These are phyloP conservation scores for Anastrepha obliqua DNA, from an alignment of 1,140 invertebrate species.

Conservation along the genomic window DNA sequence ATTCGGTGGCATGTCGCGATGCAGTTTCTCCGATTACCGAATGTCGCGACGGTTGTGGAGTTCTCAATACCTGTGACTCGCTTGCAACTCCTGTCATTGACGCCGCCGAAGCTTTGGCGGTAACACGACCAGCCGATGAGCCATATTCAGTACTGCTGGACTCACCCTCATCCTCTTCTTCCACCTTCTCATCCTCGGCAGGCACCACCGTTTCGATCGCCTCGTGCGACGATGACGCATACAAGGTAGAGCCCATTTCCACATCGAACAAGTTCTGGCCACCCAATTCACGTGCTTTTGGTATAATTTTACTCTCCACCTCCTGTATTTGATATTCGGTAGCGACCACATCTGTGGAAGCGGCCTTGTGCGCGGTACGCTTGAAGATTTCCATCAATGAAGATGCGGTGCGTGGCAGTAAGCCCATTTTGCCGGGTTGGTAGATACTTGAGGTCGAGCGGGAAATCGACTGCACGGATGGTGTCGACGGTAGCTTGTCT, in stretches of 20 bases:
- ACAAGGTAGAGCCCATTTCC: constrained; percentile 68
- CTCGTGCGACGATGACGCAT: constrained; percentile 68
- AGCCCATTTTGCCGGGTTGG: constrained; percentile 77
- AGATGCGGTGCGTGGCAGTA: constrained; percentile 67
- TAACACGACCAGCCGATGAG: constrained; percentile 42
- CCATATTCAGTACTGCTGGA: constrained; percentile 65
- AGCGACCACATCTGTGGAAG: constrained; percentile 42
- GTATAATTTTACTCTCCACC: constrained; percentile 57
- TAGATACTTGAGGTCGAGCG: constrained; percentile 69
- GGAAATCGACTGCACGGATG: constrained; percentile 71
- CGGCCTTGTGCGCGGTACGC: constrained; percentile 51
- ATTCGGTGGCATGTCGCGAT: not conserved
- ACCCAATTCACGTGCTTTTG: constrained; percentile 53
- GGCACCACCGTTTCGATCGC: constrained; percentile 61
- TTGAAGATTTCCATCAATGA: constrained; percentile 58
- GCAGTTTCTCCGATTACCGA: not conserved
- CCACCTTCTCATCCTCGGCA: constrained; percentile 66
- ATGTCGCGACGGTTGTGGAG: not conserved
- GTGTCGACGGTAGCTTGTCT: constrained; percentile 62
- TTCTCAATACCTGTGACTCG: not conserved
- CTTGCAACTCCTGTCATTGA: not conserved
- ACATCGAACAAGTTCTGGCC: constrained; percentile 64
- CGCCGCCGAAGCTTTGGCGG: not conserved
- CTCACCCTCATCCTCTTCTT: constrained; percentile 65
- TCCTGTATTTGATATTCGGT: constrained; percentile 54